Conservation (phyloP, 2,113 vertebrate genomes). For the Crotalus tigris region DNA sequence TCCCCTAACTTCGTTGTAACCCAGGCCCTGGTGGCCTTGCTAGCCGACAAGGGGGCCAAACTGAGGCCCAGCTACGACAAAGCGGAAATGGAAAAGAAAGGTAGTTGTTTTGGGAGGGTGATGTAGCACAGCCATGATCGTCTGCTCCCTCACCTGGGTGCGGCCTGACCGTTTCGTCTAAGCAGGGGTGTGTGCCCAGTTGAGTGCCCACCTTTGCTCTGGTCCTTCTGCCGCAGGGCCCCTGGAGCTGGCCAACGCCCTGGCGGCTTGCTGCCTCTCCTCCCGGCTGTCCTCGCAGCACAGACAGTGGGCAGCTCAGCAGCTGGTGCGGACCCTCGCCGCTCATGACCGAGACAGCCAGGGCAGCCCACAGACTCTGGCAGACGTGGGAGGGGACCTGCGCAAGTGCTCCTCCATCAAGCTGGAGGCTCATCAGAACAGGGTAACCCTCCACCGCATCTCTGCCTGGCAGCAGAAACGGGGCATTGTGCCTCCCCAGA, state of each 20-base stretch:
- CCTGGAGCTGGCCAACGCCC: conserved; percentile 96
- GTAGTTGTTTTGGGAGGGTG: conserved; percentile 60
- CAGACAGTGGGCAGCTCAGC: conserved; percentile 97
- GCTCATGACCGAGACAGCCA: conserved; percentile 97
- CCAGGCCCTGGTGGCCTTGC: conserved; percentile 91
- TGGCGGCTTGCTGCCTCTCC: conserved; percentile 97
- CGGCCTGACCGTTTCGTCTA: conserved; percentile 78
- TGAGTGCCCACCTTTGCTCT: conserved; percentile 90
- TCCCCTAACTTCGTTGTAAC: conserved; percentile 98
- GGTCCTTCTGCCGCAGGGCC: conserved; percentile 93
- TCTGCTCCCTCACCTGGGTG: conserved; percentile 66
- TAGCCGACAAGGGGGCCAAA: conserved; percentile 94
- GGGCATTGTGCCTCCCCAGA: neutral
- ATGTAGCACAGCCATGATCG: conserved; percentile 53
- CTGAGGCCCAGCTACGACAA: conserved; percentile 90
- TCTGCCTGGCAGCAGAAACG: neutral
- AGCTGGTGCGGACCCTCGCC: conserved; percentile 91
- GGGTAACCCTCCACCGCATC: conserved; percentile 65
- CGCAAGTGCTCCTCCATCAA: conserved; percentile 92
- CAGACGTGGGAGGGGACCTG: conserved; percentile 94
- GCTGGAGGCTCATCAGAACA: conserved; percentile 95
- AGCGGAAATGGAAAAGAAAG: conserved; percentile 92
- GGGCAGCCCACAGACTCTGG: conserved; percentile 86
- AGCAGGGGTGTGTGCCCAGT: conserved; percentile 92
- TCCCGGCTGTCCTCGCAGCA: conserved; percentile 95